A percentile compares a stretch with the other conserved stretches of the same genome.
Conservation (phyloP, 2,797 vertebrate genomes). For the Falco concolor region DNA sequence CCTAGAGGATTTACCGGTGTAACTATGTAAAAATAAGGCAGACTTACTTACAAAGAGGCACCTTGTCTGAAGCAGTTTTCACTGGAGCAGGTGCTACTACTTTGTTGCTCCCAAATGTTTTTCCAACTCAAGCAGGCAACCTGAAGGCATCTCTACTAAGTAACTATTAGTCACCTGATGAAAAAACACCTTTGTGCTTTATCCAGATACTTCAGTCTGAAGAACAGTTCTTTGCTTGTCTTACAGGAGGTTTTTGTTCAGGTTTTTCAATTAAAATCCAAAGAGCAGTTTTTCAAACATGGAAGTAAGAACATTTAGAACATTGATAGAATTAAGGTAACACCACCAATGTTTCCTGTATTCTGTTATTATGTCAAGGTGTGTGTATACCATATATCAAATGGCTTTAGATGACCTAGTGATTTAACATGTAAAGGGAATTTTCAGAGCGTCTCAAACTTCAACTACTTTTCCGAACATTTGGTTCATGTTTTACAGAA, state of each 20-base stretch:
- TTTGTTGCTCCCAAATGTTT: not conserved
- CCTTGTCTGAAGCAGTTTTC: not conserved
- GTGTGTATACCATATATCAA: not conserved
- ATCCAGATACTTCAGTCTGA: not conserved
- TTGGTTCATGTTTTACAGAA: not conserved
- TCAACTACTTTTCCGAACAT: not conserved
- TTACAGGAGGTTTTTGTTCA: not conserved
- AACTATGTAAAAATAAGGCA: not conserved
- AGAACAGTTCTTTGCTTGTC: not conserved
- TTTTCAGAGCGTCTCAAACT: not conserved
- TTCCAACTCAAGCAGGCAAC: not conserved
- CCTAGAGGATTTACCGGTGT: not conserved
- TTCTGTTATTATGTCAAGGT: not conserved
- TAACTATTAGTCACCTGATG: not conserved
- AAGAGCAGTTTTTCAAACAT: not conserved
- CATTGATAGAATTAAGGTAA: not conserved
- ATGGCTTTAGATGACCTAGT: not conserved
- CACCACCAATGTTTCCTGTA: not conserved
- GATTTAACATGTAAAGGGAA: not conserved
- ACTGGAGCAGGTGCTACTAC: not conserved
- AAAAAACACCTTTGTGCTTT: not conserved
- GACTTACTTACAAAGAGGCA: not conserved
- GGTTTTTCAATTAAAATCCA: not conserved
- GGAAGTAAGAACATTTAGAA: not conserved
- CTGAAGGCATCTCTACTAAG: not conserved